Conservation (phyloP, 2,888 invertebrate genomes). For the Microplitis manilae region DNA sequence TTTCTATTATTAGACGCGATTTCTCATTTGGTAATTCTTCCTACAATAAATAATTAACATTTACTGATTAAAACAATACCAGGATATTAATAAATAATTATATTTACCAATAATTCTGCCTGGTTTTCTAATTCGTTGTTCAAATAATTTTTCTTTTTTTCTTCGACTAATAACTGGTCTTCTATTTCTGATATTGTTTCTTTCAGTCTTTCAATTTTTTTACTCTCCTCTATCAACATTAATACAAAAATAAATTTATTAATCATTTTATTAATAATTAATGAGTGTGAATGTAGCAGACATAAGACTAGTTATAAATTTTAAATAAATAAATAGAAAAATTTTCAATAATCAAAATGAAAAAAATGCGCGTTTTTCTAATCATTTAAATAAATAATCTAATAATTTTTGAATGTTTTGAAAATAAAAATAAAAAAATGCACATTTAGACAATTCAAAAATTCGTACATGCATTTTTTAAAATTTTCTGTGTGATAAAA, state of each 20-base stretch:
- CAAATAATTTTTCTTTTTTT: conserved; percentile 27
- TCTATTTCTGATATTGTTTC: conserved; percentile 27
- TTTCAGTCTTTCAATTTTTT: conserved; percentile 35
- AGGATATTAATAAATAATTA: background rate
- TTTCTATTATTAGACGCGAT: conserved; percentile 46
- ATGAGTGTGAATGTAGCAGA: background rate
- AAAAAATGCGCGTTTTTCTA: too few species aligned
- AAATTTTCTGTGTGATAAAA: too few species aligned
- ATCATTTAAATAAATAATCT: too few species aligned
- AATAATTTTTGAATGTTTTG: too few species aligned
- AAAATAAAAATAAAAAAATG: too few species aligned
- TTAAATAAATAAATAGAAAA: too few species aligned
- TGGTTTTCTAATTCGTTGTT: conserved; percentile 16
- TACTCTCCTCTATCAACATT: conserved; percentile 32
- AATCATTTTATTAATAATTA: background rate
- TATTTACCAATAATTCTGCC: conserved; percentile 39
- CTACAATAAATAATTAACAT: conserved; percentile 44
- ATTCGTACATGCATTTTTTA: too few species aligned
- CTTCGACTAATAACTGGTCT: conserved; percentile 27
- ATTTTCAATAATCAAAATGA: too few species aligned
- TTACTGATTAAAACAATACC: background rate
- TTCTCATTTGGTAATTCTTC: conserved; percentile 50
- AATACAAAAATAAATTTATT: conserved; percentile 4
- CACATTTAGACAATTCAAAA: too few species aligned
- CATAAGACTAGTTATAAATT: too few species aligned